Base-by-base conservation (phyloP, 2,113 vertebrate species). In the Rostratula benghalensis region DNA sequence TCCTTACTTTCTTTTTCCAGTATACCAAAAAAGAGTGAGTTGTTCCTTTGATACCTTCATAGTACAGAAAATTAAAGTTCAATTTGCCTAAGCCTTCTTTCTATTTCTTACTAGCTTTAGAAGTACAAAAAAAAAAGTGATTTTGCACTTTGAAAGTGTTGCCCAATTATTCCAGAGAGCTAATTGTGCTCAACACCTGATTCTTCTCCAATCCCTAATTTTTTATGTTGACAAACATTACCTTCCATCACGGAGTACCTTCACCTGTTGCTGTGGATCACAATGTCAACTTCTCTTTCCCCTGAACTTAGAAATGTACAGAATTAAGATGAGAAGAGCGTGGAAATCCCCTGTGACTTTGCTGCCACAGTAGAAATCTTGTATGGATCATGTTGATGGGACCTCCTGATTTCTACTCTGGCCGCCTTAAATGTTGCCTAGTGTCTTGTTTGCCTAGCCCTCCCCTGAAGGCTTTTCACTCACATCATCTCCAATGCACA, bases 391-490 rank as follows among this genome's bases (percentile, higher is more conserved):
- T 7, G 14, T 4, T 65, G 65, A 73, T 43, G 9, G 15, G 35
- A 82, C 21, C 63, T 73, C 27, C 23, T 87, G 88, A 33, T 64
- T 75, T 83, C 56, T 45, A 28, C 11, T 54, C 28, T 79, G 53
- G 76, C 13, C 0, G 0, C 27, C 45, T 56, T 79, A 57, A 75
- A 74, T 0, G 5, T 81, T 87, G 16, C 22, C 25, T 84, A n/a
- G 7, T 45, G 57, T 87, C 94, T 89, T 87, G 37, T 39, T 84
- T 53, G 71, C 48, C 9, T 68, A 39, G 39, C 11, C 39, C 19
- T 28, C 9, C 31, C 48, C 27, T 75, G 77, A 92, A 64, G 41
- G 53, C 11, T 80, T 90, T 94, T 87, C 18, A 31, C 25, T 87
- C 35, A 35, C 12, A 12, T 41, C 37, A 45, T 24, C 57, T 78